Evolutionary conservation across 1,140 invertebrate genomes (phyloP).

Genomic region (Pseudomyrmex flavicornis): DNA sequence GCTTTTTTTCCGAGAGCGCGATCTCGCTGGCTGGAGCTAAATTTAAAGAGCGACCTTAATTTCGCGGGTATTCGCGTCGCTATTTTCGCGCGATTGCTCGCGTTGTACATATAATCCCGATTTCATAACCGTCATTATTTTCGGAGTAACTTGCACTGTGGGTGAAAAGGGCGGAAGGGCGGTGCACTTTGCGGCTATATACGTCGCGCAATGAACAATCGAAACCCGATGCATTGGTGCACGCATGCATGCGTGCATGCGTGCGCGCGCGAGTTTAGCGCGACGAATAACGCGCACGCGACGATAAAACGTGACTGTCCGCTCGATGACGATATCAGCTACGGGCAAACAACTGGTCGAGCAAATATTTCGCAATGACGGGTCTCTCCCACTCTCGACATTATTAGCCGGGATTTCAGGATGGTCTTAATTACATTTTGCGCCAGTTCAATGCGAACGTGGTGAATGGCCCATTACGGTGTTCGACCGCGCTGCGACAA

Average conservation of each 20-base stretch:
- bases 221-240: background rate
- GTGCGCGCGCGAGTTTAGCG: background rate
- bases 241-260: background rate
- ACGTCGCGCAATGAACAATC: constrained; percentile 1
- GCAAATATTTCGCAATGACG: constrained; percentile 62
- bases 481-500: constrained; percentile 17
- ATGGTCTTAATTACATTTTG: constrained; percentile 55
- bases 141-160: constrained; percentile 28
- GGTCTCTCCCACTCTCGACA: background rate
- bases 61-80: constrained; percentile 7
- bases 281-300: constrained; percentile 33
- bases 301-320: constrained; percentile 56
- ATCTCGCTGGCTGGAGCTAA: constrained; percentile 17
- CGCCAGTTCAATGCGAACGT: constrained; percentile 33
- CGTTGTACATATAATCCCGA: constrained; percentile 46
- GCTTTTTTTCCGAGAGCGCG: background rate
- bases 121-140: constrained; percentile 59
- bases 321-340: constrained; percentile 52
- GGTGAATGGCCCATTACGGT: constrained; percentile 37
- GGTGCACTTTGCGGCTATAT: constrained; percentile 31
- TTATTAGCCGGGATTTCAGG: constrained; percentile 58
- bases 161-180: background rate
- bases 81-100: background rate
- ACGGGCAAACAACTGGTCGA: constrained; percentile 48
- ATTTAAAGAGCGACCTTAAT: constrained; percentile 48